Conservation (phyloP, 2,113 vertebrate genomes). For the Hemicordylus capensis region DNA sequence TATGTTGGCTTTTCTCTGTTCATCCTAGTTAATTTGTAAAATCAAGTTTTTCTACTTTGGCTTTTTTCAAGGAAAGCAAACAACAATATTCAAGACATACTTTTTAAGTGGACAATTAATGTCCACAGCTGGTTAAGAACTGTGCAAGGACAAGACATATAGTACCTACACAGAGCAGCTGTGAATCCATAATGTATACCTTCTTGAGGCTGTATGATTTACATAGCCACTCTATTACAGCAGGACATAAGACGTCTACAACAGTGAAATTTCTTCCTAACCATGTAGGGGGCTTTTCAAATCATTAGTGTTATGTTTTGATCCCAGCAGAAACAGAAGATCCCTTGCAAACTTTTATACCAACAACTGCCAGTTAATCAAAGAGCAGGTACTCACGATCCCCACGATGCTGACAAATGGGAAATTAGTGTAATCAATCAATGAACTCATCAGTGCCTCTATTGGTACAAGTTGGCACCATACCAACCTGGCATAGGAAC, state of each 20-base stretch:
- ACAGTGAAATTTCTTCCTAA: slow-evolving; percentile 24
- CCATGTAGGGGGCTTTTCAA: background rate
- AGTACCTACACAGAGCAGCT: slow-evolving; percentile 15
- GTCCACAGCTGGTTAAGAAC: background rate
- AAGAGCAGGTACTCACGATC: too few relatives aligned
- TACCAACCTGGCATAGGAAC: too few relatives aligned
- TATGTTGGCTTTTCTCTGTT: slow-evolving; percentile 17
- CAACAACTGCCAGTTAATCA: slow-evolving; percentile 14
- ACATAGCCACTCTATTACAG: background rate
- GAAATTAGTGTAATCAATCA: too few relatives aligned
- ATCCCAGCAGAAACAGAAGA: background rate
- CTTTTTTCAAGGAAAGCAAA: slow-evolving; percentile 36
- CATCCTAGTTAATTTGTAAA: slow-evolving; percentile 33
- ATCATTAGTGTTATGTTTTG: background rate
- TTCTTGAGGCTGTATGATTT: slow-evolving; percentile 1
- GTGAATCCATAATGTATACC: slow-evolving; percentile 23
- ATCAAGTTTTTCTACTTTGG: slow-evolving; percentile 9
- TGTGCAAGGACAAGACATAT: rapidly evolving
- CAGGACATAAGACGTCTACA: background rate
- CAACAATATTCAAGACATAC: slow-evolving; percentile 15
- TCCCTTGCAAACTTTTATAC: background rate
- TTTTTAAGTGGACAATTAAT: slow-evolving; percentile 16
- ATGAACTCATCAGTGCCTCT: too few relatives aligned
- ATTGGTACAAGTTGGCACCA: too few relatives aligned
- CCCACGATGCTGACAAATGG: too few relatives aligned